Evolutionary conservation across 2,888 invertebrate species (phyloP).

Genomic region (Timandra comae): DNA sequence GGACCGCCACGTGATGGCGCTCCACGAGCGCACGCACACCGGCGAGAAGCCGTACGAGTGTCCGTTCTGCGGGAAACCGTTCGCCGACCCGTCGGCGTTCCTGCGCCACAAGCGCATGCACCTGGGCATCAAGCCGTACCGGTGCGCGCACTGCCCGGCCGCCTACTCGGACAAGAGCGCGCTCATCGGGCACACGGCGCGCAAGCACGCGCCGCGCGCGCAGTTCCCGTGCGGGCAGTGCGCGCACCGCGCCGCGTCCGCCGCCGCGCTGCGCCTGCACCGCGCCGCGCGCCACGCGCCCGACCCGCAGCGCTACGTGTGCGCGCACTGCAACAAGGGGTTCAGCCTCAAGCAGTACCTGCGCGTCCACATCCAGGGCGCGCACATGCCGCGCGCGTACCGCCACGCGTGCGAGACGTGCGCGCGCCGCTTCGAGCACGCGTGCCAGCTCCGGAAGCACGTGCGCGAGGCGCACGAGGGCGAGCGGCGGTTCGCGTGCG

Average conservation of each 20-base stretch:
- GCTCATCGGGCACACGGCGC: slow-evolving; percentile 17
- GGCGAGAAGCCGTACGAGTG: slow-evolving; percentile 25
- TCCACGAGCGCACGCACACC: slow-evolving; percentile 15
- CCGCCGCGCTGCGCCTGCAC: slow-evolving; percentile 11
- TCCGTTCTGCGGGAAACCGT: slow-evolving; percentile 25
- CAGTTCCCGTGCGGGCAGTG: slow-evolving; percentile 4
- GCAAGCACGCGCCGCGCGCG: slow-evolving; percentile 17
- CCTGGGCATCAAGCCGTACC: slow-evolving; percentile 27
- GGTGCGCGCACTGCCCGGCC: slow-evolving; percentile 26
- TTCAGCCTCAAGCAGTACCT: slow-evolving; percentile 1
- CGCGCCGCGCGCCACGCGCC: slow-evolving; percentile 2
- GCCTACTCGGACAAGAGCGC: slow-evolving; percentile 28
- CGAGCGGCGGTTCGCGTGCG: background rate
- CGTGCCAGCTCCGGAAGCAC: accelerated
- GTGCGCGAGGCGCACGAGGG: too few relatives aligned
- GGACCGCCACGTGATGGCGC: too few relatives aligned
- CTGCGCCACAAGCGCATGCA: slow-evolving; percentile 31
- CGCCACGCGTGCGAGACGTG: too few relatives aligned
- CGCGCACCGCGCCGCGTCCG: slow-evolving; percentile 15
- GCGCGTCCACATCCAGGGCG: background rate
- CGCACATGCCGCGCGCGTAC: too few relatives aligned
- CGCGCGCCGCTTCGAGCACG: background rate
- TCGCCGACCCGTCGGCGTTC: slow-evolving; percentile 28
- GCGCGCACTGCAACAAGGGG: slow-evolving; percentile 21
- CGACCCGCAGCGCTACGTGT: slow-evolving; percentile 4